phyloP scores from a whole-genome alignment of 2,113 vertebrate species.

The Bufo bufo region DNA sequence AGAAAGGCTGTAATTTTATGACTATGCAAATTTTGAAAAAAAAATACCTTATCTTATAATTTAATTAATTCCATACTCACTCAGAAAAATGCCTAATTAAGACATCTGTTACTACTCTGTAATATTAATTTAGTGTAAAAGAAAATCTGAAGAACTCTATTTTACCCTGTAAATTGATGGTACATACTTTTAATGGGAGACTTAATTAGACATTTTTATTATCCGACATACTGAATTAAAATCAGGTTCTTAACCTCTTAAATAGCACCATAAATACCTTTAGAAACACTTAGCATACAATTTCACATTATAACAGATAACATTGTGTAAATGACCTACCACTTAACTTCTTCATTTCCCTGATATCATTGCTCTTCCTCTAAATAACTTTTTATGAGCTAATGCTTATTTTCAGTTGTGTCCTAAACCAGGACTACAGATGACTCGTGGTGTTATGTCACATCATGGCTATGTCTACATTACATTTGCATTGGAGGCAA shows the following conservation, averaged over 20 bases:
- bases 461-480: background rate
- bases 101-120: slow-evolving; percentile 58
- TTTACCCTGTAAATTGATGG: slow-evolving; percentile 58
- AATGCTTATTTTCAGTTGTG: slow-evolving; percentile 15
- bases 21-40: slow-evolving; percentile 56
- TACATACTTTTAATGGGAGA: slow-evolving; percentile 59
- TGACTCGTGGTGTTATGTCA: background rate
- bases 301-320: slow-evolving; percentile 57
- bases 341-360: slow-evolving; percentile 53
- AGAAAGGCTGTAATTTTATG: slow-evolving; percentile 55
- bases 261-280: slow-evolving; percentile 59
- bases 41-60: slow-evolving; percentile 59
- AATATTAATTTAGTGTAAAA: slow-evolving; percentile 58
- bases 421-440: background rate
- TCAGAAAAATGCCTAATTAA: slow-evolving; percentile 54
- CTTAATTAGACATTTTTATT: slow-evolving; percentile 60
- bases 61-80: slow-evolving; percentile 45
- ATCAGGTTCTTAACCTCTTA: slow-evolving; percentile 58
- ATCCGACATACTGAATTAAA: slow-evolving; percentile 58
- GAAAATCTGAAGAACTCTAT: slow-evolving; percentile 56
- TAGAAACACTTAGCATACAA: slow-evolving; percentile 57
- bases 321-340: slow-evolving; percentile 55
- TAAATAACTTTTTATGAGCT: slow-evolving; percentile 19
- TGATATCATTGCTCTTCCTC: slow-evolving; percentile 16
- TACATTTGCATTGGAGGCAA: background rate